Conservation (phyloP, 35 echinoderm and acorn worm species). For the Acanthaster planci region DNA sequence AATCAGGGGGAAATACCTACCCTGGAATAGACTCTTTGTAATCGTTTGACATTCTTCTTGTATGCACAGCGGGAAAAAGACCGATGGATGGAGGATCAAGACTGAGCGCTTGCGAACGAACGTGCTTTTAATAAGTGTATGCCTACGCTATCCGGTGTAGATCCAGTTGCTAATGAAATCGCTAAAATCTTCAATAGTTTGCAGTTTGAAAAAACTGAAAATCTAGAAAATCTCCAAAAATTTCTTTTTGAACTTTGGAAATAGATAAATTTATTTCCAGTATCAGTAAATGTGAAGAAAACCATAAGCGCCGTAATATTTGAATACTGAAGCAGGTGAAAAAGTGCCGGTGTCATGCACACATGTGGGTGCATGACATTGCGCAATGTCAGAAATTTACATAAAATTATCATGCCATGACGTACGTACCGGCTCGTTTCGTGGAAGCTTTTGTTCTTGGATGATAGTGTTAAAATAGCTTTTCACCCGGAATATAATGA, state of each 20-base stretch:
- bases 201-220: no score
- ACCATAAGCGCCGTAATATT: background rate
- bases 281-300: background rate
- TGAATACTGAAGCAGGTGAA: conserved; percentile 1
- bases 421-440: background rate
- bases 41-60: conserved; percentile 41
- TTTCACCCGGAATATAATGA: no score
- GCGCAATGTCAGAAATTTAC: conserved; percentile 22
- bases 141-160: conserved; percentile 6
- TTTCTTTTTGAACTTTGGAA: no score
- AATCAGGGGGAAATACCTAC: background rate
- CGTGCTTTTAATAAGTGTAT: background rate
- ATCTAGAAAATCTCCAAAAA: no score
- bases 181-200: no score
- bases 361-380: background rate
- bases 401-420: background rate
- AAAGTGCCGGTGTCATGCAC: background rate
- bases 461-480: no score
- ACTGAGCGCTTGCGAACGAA: no score
- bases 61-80: conserved; percentile 35
- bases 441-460: no score
- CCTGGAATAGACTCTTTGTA: conserved; percentile 19
- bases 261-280: no score
- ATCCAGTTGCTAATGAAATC: no score
- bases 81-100: background rate